phyloP scores from a whole-genome alignment of 2,113 vertebrate species.

The Elaphurus davidianus region DNA sequence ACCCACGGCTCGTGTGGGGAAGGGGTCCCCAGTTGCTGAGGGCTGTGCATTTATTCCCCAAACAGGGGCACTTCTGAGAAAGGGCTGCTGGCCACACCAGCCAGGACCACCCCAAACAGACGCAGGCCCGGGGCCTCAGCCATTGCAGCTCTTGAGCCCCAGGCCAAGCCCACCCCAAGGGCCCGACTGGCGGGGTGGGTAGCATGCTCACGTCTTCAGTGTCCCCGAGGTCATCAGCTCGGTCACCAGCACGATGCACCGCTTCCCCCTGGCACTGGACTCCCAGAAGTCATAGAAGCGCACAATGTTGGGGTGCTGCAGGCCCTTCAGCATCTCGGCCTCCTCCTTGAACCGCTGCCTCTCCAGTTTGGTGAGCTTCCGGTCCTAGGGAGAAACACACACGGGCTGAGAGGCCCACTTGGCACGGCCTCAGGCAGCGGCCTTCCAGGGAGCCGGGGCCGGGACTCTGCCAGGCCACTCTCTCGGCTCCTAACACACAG shows the following conservation, averaged over 20 bases:
- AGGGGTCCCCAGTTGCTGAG: not conserved
- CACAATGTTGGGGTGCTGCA: constrained; percentile 98
- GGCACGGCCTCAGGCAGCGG: not conserved
- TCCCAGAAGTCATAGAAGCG: constrained; percentile 99
- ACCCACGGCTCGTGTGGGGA: not conserved
- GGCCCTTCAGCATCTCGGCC: constrained; percentile 97
- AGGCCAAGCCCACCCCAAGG: not conserved
- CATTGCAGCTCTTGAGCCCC: fast-evolving
- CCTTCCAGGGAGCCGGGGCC: not conserved
- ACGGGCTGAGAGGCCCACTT: not conserved
- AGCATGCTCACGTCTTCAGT: constrained; percentile 93
- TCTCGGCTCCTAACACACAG: not conserved
- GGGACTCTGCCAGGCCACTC: not conserved
- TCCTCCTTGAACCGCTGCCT: constrained; percentile 98
- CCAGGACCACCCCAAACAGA: not conserved
- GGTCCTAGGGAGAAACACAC: constrained; percentile 84
- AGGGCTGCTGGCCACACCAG: not conserved
- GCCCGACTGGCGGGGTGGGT: fast-evolving
- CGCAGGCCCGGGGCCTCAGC: fast-evolving
- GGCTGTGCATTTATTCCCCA: not conserved
- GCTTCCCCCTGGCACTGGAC: constrained; percentile 93
- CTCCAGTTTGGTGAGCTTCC: constrained; percentile 95
- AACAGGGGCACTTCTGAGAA: not conserved
- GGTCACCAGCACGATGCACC: constrained; percentile 96
- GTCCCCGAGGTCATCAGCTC: constrained; percentile 99